Percentiles rank a stretch among this genome's conserved stretches.
phyloP scores from a whole-genome alignment of 1,140 invertebrate species.

The Rhysida immarginata region DNA sequence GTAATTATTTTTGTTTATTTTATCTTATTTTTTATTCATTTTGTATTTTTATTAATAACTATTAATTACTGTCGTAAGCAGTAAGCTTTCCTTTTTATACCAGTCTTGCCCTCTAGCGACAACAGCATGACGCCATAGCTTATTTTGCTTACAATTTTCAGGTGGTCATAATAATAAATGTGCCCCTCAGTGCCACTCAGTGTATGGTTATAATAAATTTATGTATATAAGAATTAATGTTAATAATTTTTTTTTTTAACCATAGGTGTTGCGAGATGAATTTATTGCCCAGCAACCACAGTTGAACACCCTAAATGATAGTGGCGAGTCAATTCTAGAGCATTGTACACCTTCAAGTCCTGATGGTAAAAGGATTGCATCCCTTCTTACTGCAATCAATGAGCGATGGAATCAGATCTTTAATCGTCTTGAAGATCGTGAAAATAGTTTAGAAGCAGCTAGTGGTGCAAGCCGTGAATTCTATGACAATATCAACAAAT shows the following conservation, averaged over 20 bases:
- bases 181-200: too few relatives aligned
- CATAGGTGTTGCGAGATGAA: slow-evolving; percentile 72
- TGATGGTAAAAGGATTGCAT: slow-evolving; percentile 52
- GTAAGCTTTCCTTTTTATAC: too few relatives aligned
- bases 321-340: slow-evolving; percentile 57
- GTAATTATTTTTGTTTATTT: too few relatives aligned
- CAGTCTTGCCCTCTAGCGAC: too few relatives aligned
- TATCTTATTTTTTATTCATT: too few relatives aligned
- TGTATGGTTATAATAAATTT: too few relatives aligned
- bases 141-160: too few relatives aligned
- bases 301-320: slow-evolving; percentile 63
- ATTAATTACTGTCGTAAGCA: too few relatives aligned
- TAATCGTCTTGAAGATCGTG: slow-evolving; percentile 59
- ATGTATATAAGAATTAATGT: too few relatives aligned
- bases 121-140: too few relatives aligned
- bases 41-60: too few relatives aligned
- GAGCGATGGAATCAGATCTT: slow-evolving; percentile 62
- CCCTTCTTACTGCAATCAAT: slow-evolving; percentile 33
- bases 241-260: slow-evolving; percentile 2
- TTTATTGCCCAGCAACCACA: slow-evolving; percentile 79
- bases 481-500: slow-evolving; percentile 60
- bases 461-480: slow-evolving; percentile 79
- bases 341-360: slow-evolving; percentile 49
- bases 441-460: slow-evolving; percentile 65
- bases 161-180: too few relatives aligned